Percentiles rank a stretch among this genome's conserved stretches.
These are phyloP conservation scores for Cirrhinus molitorella DNA, from an alignment of 2,797 vertebrate species.

Conservation along the genomic window DNA sequence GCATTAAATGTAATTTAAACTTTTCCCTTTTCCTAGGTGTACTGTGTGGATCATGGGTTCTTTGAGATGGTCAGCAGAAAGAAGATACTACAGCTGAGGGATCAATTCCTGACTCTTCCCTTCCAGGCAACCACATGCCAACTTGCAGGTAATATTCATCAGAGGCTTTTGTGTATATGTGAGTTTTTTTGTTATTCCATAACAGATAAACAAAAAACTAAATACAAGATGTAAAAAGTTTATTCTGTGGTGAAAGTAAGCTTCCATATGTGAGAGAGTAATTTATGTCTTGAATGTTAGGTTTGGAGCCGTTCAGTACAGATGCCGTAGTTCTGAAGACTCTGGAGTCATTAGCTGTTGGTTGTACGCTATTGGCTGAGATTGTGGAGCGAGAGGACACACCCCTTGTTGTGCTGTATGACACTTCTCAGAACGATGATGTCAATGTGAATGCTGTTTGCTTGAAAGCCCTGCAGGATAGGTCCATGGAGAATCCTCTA, in stretches of 20 bases:
- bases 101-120: constrained; percentile 83
- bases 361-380: constrained; percentile 91
- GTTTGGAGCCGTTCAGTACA: constrained; percentile 85
- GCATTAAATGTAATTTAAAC: background rate
- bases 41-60: constrained; percentile 92
- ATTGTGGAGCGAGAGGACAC: constrained; percentile 78
- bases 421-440: constrained; percentile 92
- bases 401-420: constrained; percentile 87
- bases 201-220: too few species aligned
- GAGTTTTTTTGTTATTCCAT: background rate
- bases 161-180: background rate
- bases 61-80: constrained; percentile 78
- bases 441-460: constrained; percentile 90
- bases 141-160: constrained; percentile 86
- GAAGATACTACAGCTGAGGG: constrained; percentile 81
- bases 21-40: constrained; percentile 78
- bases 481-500: constrained; percentile 84
- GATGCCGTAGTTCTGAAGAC: constrained; percentile 81
- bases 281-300: constrained; percentile 69
- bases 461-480: constrained; percentile 85
- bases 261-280: background rate
- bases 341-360: constrained; percentile 83
- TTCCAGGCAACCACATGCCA: constrained; percentile 90
- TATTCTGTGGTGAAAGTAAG: background rate
- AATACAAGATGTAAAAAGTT: too few species aligned